Evolutionary conservation across 2,113 vertebrate genomes (phyloP).

Genomic region (Columba livia): DNA sequence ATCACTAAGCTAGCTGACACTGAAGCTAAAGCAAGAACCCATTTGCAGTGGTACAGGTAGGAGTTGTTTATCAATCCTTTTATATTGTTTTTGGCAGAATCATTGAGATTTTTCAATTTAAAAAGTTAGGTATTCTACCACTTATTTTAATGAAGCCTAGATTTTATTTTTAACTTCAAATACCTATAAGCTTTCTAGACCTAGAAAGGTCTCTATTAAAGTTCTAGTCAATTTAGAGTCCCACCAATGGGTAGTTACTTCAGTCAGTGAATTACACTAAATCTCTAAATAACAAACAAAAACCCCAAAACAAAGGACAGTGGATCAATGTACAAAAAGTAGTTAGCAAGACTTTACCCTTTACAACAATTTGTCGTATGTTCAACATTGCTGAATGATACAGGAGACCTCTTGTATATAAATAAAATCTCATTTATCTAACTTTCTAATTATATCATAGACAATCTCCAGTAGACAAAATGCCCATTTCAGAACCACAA

Average conservation of each 20-base stretch:
- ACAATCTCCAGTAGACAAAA: neutral
- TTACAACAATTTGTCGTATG: neutral
- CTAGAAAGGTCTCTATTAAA: neutral
- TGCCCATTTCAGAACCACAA: neutral
- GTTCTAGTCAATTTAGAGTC: neutral
- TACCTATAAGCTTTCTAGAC: neutral
- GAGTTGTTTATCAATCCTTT: neutral
- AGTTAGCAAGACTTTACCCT: neutral
- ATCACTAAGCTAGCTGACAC: neutral
- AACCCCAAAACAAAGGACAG: neutral
- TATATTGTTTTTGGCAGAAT: neutral
- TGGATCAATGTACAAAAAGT: neutral
- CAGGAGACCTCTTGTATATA: neutral
- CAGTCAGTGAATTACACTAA: neutral
- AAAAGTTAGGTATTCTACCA: neutral
- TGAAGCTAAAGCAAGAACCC: neutral
- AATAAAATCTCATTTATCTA: neutral
- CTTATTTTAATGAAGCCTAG: neutral
- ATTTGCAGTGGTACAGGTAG: neutral
- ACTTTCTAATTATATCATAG: neutral
- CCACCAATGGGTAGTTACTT: neutral
- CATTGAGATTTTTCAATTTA: neutral
- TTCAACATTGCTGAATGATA: neutral
- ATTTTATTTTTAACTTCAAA: neutral
- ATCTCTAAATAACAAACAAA: neutral